These are phyloP conservation scores for Leucoraja erinaceus DNA, from an alignment of 2,113 vertebrate genomes.

Conservation along the genomic window DNA sequence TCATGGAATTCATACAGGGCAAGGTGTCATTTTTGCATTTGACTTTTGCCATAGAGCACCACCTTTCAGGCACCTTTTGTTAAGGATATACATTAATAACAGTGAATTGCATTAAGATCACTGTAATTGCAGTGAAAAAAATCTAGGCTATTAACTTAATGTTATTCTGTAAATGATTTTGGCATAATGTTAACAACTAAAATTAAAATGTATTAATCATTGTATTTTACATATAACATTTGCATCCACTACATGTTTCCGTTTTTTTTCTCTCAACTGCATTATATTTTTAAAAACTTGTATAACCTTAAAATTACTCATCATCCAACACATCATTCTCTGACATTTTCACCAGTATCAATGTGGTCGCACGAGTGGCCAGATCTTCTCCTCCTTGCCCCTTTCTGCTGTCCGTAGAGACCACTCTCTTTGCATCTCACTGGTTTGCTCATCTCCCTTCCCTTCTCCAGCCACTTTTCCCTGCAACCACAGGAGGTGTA, in stretches of 20 bases:
- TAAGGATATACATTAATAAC: neutral
- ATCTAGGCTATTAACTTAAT: neutral
- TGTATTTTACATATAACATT: neutral
- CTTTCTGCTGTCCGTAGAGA: too few relatives aligned
- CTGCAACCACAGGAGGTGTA: too few relatives aligned
- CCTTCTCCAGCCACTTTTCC: too few relatives aligned
- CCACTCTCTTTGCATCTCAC: too few relatives aligned
- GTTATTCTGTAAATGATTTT: neutral
- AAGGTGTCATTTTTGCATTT: neutral
- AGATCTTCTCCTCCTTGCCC: too few relatives aligned
- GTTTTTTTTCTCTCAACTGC: neutral
- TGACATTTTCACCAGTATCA: too few relatives aligned
- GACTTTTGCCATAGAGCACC: neutral
- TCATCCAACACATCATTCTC: too few relatives aligned
- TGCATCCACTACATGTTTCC: neutral
- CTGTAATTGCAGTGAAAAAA: neutral
- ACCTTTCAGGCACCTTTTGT: neutral
- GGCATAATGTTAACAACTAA: neutral
- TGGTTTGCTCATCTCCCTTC: too few relatives aligned
- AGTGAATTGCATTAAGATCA: neutral
- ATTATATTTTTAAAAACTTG: neutral
- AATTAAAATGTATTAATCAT: neutral
- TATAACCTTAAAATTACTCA: neutral
- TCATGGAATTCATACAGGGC: neutral
- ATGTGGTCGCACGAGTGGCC: too few relatives aligned